A percentile compares a stretch with the other conserved stretches of the same genome.
These are phyloP conservation scores for Pseudorhombus dupliciocellatus DNA, from an alignment of 2,113 vertebrate species.

Conservation along the genomic window DNA sequence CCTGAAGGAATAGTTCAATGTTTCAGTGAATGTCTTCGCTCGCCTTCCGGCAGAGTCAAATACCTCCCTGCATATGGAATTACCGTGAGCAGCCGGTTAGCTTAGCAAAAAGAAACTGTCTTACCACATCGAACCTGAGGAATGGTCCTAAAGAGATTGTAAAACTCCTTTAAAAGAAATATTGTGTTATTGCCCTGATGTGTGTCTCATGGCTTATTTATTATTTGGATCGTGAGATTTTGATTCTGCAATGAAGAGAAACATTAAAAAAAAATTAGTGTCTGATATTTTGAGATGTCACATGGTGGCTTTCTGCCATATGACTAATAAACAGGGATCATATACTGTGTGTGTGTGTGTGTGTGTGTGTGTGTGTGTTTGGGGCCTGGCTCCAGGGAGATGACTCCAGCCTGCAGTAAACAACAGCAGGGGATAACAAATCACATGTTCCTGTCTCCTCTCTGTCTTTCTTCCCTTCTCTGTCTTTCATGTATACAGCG, in stretches of 20 bases:
- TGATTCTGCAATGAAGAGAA: conserved; percentile 7
- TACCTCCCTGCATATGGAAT: too few species aligned
- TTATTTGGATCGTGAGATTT: conserved; percentile 11
- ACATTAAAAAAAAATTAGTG: conserved; percentile 24
- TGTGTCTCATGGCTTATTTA: conserved; percentile 13
- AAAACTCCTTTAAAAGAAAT: neutral
- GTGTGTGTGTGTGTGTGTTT: conserved; percentile 27
- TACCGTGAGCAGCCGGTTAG: too few species aligned
- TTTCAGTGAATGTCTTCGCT: too few species aligned
- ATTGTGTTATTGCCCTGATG: neutral
- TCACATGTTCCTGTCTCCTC: conserved; percentile 48
- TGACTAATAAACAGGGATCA: conserved; percentile 39
- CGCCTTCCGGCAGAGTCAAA: too few species aligned
- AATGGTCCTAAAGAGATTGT: too few species aligned
- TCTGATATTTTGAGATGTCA: conserved; percentile 56
- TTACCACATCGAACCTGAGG: too few species aligned
- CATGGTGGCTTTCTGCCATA: conserved; percentile 42
- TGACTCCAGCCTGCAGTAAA: conserved; percentile 62
- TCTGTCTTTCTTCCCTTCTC: conserved; percentile 11
- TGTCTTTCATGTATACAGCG: conserved; percentile 14
- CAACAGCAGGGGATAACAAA: conserved; percentile 38
- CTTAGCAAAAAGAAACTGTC: too few species aligned
- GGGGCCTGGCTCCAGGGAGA: conserved; percentile 53
- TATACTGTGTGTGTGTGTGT: neutral
- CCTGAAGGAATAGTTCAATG: too few species aligned